Base-by-base conservation (phyloP, 23 tunicate genomes). In the Styela plicata region DNA sequence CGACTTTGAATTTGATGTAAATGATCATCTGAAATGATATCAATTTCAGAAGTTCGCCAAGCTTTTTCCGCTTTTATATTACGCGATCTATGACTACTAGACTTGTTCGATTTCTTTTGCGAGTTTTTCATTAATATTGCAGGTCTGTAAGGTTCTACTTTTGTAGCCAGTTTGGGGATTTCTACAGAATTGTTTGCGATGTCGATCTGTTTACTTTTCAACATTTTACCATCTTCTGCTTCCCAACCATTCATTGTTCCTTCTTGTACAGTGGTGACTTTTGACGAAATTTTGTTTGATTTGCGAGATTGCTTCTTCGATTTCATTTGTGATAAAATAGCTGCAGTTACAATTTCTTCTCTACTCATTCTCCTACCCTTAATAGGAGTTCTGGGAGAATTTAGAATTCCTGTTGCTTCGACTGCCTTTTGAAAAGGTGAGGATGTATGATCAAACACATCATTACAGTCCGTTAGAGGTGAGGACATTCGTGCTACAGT, bases 371-470 rank as follows among this genome's bases (percentile, higher is more conserved):
- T 52, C 26, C 81, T 23, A 29, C 66, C 33, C 28, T 27, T 52
- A 13, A 23, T 20, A 0, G n/a, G 27, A 13, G 30, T n/a, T 25
- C 10, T 57, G 10, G 64, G 81, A 1, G 64, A 27, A 24, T 76
- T 29, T 18, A 76, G 26, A 20, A 76, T 76, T 24, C 81, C 81
- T 16, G 52, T 44, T 36, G 30, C 81, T 20, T 21, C 29, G 27
- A 76, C 64, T 29, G 81, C 81, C 24, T 53, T 52, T 76, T 76
- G 81, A 44, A 76, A 76, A 20, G 81, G 81, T 23, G 81, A 76
- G 7, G 77, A 27, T 27, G 70, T 3, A 66, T 24, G 70, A 66
- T 7, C 70, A 7, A 27, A 66, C 3, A 24, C 57, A 13, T 44
- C 57, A 44, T 44, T 13, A 44, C 57, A 7, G 13, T 44, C 10